Base-by-base conservation (phyloP, 2,797 vertebrate species). In the Pempheris klunzingeri region DNA sequence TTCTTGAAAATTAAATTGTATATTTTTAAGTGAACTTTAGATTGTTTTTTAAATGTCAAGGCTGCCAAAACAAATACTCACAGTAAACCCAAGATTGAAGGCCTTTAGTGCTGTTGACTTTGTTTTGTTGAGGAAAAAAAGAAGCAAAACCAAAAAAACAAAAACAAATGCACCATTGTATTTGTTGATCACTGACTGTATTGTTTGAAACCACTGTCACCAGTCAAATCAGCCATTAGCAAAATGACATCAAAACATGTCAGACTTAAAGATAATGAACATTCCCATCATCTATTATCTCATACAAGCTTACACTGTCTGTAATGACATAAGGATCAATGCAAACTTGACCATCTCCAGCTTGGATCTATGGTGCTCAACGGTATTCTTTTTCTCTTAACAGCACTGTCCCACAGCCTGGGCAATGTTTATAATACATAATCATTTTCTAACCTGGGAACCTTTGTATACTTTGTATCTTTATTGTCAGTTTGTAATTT, bases 1-100 rank as follows among this genome's bases (percentile, higher is more conserved):
- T 95, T 95, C 84, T 92, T 89, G 86, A 92, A 94, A 95, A 92
- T 93, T 92, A 82, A 95, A 95, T 93, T 95, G 95, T 95, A 95
- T 95, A 95, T 95, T 96, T 96, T 95, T 93, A 95, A 94, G 90
- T 95, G 91, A 95, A 94, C 93, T 93, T 92, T 95, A 93, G 91
- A 89, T 91, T 65, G 86, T 88, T 90, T 90, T 83, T 84, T 87
- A 17, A 15, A 85, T 86, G 81, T 93, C 89, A 88, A 87, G 90
- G 91, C 88, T 93, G 88, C 87, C 85, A 76, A 92, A 91, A 74
- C 80, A 84, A 87, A 90, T 81, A 88, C 73, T 86, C 81, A 85
- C 83, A 87, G 80, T 80, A 76, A 92, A 88, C 70, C 32, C 64
- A 64, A 77, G 73, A 91, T 80, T 87, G 82, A 91, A 92, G 84